Base-by-base conservation (phyloP, 2,888 invertebrate genomes). In the Nomada fabriciana region DNA sequence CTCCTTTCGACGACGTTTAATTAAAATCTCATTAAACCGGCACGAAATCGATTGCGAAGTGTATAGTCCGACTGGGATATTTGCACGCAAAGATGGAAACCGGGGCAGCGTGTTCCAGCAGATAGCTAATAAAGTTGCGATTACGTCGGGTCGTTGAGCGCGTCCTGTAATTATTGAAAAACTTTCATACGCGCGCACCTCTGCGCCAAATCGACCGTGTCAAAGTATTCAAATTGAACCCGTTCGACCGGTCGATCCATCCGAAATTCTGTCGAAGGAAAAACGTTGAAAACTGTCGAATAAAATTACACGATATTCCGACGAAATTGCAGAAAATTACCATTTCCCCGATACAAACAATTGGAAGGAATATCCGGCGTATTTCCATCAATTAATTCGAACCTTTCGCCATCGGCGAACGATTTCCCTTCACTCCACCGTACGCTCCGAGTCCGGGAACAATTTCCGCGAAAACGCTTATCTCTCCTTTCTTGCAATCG, bases 11-110 rank as follows among this genome's bases (percentile, higher is more conserved):
- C 64, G 47, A 53, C 52, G 73, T 73, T 82, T 83, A 82, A 83
- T 83, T 83, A 83, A 82, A 83, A 82, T 69, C 73, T 83, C 83
- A 74, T 83, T 83, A 73, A 72, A 64, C 55, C 42, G 65, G 60
- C 70, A 69, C 29, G 72, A 50, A 73, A 83, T 83, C 43, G 76
- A 82, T 70, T 64, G 61, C 55, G 53, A 3, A n/a, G 55, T 25
- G 50, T 20, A 20, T 50, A 15, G 15, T 10, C 59, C 7, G 60
- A 20, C 15, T n/a, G 29, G 77, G 63, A 77, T 70, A 77, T 82
- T 82, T 77, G 65, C 73, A 23, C 52, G 61, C 36, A 53, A 70
- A 60, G 69, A 67, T 72, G 23, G 36, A 57, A 69, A 68, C 36
- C 50, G 47, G 42, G 53, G 15, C 11, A 10, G 4, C 23, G 59